Percentiles rank a stretch among this genome's conserved stretches.
Conservation (phyloP, 2,888 invertebrate species). For the Acrobasis repandana region DNA sequence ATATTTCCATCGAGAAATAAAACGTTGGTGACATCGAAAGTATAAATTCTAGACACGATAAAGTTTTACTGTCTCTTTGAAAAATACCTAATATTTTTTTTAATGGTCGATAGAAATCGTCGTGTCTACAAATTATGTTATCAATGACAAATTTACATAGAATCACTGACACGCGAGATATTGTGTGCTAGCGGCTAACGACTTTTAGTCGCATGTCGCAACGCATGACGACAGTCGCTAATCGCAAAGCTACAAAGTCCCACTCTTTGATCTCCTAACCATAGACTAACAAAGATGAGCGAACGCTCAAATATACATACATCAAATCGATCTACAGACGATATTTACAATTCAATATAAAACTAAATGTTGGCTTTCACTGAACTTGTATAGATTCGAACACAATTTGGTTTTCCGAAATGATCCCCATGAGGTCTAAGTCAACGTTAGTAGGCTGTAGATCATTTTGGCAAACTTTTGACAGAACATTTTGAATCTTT, state of each 20-base stretch:
- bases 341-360: constrained; percentile 15
- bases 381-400: background rate
- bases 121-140: constrained; percentile 34
- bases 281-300: constrained; percentile 28
- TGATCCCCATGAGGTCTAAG: background rate
- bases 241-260: background rate
- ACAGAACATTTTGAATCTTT: too few relatives aligned
- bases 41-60: constrained; percentile 3
- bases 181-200: background rate
- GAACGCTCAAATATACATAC: constrained; percentile 41
- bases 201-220: background rate
- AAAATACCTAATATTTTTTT: too few relatives aligned
- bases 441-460: too few relatives aligned
- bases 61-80: background rate
- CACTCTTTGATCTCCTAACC: constrained; percentile 26
- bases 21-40: constrained; percentile 1
- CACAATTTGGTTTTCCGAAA: background rate
- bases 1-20: constrained; percentile 5
- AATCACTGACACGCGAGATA: background rate
- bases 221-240: background rate
- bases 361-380: background rate
- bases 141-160: constrained; percentile 26
- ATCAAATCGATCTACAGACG: constrained; percentile 32
- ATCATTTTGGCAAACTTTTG: too few relatives aligned
- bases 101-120: background rate